These are phyloP conservation scores for Fregata magnificens DNA, from an alignment of 2,113 vertebrate genomes.

Conservation along the genomic window DNA sequence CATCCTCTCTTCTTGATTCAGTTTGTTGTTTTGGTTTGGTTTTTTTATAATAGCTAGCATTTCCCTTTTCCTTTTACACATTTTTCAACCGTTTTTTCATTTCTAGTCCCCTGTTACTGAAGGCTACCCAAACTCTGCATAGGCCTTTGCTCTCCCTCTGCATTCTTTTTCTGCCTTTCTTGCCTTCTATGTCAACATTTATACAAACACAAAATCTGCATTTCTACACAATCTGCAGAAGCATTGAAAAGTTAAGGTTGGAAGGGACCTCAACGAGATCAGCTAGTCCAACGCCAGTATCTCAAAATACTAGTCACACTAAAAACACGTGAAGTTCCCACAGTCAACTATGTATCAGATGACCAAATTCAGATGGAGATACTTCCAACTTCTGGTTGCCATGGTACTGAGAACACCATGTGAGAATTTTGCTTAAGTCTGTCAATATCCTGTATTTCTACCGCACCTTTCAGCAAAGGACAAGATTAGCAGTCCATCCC, in stretches of 20 bases:
- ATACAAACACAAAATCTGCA: background rate
- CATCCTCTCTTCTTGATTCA: background rate
- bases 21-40: background rate
- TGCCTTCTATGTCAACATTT: background rate
- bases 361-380: background rate
- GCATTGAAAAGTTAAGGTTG: background rate
- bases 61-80: background rate
- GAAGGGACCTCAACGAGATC: background rate
- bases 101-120: background rate
- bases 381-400: background rate
- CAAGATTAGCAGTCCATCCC: background rate
- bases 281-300: background rate
- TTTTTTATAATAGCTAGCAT: background rate
- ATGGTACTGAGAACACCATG: fast-evolving
- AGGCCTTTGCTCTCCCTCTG: background rate
- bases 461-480: background rate
- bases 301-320: background rate
- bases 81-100: background rate
- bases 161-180: background rate
- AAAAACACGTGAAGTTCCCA: background rate
- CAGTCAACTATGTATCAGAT: background rate
- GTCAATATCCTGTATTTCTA: background rate
- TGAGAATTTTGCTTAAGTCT: background rate
- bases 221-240: background rate
- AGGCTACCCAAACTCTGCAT: background rate